Conservation (phyloP, 2,797 vertebrate genomes). For the Pseudotriccus pelzelni region DNA sequence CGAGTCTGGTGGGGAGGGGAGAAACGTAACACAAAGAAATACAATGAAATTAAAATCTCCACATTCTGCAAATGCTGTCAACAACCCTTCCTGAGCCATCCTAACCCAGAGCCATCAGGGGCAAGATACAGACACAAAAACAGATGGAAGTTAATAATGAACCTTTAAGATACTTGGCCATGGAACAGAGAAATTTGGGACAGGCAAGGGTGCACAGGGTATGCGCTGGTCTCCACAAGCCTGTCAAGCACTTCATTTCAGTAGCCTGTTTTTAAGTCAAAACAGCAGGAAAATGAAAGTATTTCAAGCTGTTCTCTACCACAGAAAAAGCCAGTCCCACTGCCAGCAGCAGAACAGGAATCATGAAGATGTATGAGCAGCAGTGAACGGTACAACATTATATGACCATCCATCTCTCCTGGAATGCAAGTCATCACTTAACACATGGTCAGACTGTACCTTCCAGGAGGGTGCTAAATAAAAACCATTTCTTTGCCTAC, state of each 20-base stretch:
- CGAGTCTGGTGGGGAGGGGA: fast-evolving
- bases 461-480: neutral
- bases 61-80: neutral
- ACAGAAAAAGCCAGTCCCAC: neutral
- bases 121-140: neutral
- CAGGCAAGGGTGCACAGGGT: neutral
- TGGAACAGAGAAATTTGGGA: neutral
- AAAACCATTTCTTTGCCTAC: neutral
- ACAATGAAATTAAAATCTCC: neutral
- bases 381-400: neutral
- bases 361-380: neutral
- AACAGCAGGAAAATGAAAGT: neutral
- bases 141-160: fast-evolving
- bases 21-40: neutral
- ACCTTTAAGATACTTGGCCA: neutral
- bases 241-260: neutral
- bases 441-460: neutral
- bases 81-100: neutral
- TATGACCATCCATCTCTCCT: neutral
- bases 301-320: neutral
- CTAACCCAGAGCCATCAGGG: neutral
- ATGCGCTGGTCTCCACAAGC: neutral
- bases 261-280: neutral
- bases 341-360: neutral
- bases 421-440: neutral